Conservation (phyloP, 2,888 invertebrate genomes). For the Eilema caniola region DNA sequence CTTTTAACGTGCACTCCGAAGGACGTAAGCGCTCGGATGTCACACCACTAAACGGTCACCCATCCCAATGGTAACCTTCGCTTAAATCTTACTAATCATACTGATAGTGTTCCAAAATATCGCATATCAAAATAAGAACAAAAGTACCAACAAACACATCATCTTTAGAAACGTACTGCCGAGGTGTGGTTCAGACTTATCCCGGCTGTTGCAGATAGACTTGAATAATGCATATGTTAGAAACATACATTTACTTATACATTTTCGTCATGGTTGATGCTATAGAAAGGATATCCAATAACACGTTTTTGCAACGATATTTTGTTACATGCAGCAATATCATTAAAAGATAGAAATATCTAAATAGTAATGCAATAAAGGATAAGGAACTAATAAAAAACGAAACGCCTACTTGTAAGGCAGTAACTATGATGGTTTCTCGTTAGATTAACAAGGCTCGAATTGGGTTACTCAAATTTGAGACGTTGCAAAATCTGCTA, state of each 20-base stretch:
- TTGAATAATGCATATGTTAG: slow-evolving; percentile 2
- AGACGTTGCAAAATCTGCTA: background rate
- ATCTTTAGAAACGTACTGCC: background rate
- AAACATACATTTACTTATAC: background rate
- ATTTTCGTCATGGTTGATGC: slow-evolving; percentile 1
- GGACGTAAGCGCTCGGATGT: too few species aligned
- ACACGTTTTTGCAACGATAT: background rate
- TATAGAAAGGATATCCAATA: background rate
- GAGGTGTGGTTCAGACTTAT: background rate
- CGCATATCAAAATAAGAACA: too few species aligned
- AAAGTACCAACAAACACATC: background rate
- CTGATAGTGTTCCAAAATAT: too few species aligned
- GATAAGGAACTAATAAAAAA: background rate
- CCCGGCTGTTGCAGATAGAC: background rate
- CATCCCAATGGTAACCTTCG: too few species aligned
- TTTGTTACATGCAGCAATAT: background rate
- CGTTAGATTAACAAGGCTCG: background rate
- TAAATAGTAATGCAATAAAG: background rate
- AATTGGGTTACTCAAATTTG: background rate
- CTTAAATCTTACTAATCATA: too few species aligned
- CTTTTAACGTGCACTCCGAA: too few species aligned
- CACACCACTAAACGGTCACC: too few species aligned
- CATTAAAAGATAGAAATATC: too few species aligned
- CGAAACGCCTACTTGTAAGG: too few species aligned
- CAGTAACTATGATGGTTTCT: too few species aligned